Conservation (phyloP, 2,113 vertebrate species). For the Scolopax mira region DNA sequence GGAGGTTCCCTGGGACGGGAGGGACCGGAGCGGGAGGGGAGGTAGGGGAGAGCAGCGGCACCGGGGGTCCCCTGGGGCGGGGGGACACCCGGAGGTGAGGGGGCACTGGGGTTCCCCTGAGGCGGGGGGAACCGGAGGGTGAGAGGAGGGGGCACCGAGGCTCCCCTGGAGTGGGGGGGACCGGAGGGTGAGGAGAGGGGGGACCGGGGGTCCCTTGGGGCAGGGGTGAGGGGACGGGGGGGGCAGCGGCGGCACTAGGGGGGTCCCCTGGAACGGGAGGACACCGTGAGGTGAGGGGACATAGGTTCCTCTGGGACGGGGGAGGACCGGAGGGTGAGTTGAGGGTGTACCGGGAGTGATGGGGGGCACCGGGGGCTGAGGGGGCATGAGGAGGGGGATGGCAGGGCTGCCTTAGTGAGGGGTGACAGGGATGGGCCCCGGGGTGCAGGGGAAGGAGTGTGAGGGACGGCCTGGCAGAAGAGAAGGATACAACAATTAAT, state of each 20-base stretch:
- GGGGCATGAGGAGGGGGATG: no score
- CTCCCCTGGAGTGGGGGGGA: neutral
- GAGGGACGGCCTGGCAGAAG: neutral
- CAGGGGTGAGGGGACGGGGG: no score
- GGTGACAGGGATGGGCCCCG: neutral
- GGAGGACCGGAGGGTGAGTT: no score
- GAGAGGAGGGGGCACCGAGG: neutral
- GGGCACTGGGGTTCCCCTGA: rapidly evolving
- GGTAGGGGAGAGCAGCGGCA: no score
- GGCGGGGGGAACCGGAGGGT: no score
- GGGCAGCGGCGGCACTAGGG: rapidly evolving
- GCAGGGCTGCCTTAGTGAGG: neutral
- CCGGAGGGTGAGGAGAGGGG: no score
- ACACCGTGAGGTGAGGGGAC: neutral
- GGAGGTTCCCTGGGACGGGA: neutral
- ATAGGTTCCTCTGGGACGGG: rapidly evolving
- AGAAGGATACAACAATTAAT: no score
- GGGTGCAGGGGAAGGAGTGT: neutral
- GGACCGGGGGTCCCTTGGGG: no score
- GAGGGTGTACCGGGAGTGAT: no score
- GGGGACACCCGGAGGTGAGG: no score
- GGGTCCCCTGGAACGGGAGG: neutral
- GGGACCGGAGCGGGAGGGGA: neutral
- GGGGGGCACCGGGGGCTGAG: no score
- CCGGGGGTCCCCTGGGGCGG: rapidly evolving